Base-by-base conservation (phyloP, 2,113 vertebrate genomes). In the Glaucidium brasilianum region DNA sequence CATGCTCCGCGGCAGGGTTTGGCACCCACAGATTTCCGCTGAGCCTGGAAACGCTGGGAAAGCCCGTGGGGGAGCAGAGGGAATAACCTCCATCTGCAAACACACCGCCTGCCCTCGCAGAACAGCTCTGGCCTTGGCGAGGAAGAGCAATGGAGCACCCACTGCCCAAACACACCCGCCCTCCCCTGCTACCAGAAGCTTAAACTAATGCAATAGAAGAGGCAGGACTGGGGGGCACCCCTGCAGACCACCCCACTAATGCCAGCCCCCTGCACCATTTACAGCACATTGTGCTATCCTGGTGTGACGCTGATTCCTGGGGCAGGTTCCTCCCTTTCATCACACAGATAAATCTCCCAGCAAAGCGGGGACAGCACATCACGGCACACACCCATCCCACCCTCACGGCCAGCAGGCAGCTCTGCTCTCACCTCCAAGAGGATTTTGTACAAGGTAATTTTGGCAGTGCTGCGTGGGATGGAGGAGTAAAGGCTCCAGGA, bases 391-490 rank as follows among this genome's bases (percentile, higher is more conserved):
- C 50, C 64, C 59, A 35, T 39, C 9, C 55, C 47, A 26, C 6
- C 34, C 50, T 26, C 8, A 2, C 12, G 13, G 62, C 16, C 64
- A 41, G 1, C 0, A 1, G 52, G 55, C 45, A 83, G 34, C 62
- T 69, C 77, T 11, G 6, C 60, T 75, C 25, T n/a, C 45, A 35
- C n/a, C 52, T 60, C 45, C 41, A 25, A 10, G n/a, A 39, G 8
- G 30, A 21, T 69, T 60, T 68, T 43, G 22, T 13, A 18, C 32
- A 18, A 60, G 32, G n/a, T 27, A 43, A 3, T 32, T 69, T 53
- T 53, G 32, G 29, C 1, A 5, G 7, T 25, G 34, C 12, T n/a
- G 34, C 2, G 0, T 9, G 50, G 56, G 45, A 19, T 6, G 39
- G 32, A 90, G n/a, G 17, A 9, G 25, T 9, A 80, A 35, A 71